Base-by-base conservation (phyloP, 2,888 invertebrate genomes). In the Cephonodes hylas region DNA sequence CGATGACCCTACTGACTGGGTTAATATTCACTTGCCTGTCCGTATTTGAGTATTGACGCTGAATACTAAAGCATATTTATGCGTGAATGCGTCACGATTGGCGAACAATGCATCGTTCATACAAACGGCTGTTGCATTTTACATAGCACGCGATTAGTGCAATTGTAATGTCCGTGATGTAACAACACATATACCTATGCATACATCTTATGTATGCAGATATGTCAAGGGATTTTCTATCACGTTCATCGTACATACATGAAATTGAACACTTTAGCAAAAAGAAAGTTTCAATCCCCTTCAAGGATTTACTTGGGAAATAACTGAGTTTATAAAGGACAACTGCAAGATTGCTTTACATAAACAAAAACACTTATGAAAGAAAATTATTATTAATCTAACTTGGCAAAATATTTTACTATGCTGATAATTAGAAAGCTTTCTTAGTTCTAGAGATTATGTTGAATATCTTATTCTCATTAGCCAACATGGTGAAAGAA, bases 1-100 rank as follows among this genome's bases (percentile, higher is more conserved):
- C 27, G 27, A 7, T 6, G 27, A 48, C 27, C 27, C 27, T 48
- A 48, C 53, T 25, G 48, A 7, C 2, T 53, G 8, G 31, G 53
- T 53, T 53, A 53, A 20, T 53, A 53, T 31, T 15, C 53, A 31
- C 18, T 31, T 63, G 61, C 58, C 60, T 62, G 42, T 64, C 61
- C 63, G 60, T 59, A 59, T 62, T 48, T 60, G 2, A 60, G 42
- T 42, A 46, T 60, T 48, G 42, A 60, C 42, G 60, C 27, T 48
- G 53, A 60, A 60, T 53, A 60, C 42, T 53, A 15, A 60, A 57
- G 45, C 58, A 34, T 45, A 57, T 38, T 22, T 71, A 70, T 72
- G 53, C 45, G 65, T 69, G 73, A 80, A 82, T 82, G 79, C 80
- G 77, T 76, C 75, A 79, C 87, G 88, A 89, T 88, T 89, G 84